Evolutionary conservation across 30 jellyfish, hydroid and myxozoan species (phyloP).

Genomic region (Sanderia malayensis): DNA sequence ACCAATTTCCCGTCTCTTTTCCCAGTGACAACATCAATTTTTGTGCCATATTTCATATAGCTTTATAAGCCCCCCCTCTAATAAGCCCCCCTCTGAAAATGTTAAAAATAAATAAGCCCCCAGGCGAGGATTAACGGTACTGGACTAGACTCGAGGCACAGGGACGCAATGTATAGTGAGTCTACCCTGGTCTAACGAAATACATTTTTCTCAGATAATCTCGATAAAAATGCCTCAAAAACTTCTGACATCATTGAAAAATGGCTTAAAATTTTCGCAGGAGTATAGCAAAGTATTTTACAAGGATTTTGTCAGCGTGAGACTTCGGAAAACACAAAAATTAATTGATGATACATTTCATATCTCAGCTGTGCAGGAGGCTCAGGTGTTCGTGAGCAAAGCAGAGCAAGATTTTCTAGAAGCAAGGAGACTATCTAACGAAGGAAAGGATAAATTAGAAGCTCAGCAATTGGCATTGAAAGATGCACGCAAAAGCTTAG

Average conservation of each 20-base stretch:
- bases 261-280: not conserved
- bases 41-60: no score
- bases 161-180: no score
- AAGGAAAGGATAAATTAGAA: conserved; percentile 27
- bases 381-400: conserved; percentile 56
- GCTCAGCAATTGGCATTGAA: conserved; percentile 34
- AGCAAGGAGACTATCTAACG: conserved; percentile 52
- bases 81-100: no score
- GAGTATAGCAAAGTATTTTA: not conserved
- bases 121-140: no score
- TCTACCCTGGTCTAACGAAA: no score
- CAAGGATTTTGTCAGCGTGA: not conserved
- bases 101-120: no score
- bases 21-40: no score
- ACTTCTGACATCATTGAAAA: not conserved
- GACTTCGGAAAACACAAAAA: conserved; percentile 8
- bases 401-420: conserved; percentile 60
- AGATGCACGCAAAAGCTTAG: conserved; percentile 70
- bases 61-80: no score
- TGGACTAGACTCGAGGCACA: no score
- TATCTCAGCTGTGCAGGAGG: conserved; percentile 65
- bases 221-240: not conserved
- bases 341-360: conserved; percentile 36
- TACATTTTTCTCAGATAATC: no score
- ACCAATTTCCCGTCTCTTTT: no score